phyloP scores from a whole-genome alignment of 2,888 invertebrate species.

The Rhagonycha fulva region DNA sequence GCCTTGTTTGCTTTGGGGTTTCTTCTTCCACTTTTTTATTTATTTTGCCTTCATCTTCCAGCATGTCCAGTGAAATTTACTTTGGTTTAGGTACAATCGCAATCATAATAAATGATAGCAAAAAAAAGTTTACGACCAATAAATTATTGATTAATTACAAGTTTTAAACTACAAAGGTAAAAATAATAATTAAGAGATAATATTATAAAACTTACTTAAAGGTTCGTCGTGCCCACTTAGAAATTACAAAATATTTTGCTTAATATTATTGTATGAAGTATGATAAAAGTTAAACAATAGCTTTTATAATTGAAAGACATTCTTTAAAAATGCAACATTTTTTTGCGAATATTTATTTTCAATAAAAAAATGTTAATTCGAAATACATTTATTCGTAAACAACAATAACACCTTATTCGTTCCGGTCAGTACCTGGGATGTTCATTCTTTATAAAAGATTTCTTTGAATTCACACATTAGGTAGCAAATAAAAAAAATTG shows the following conservation, averaged over 20 bases:
- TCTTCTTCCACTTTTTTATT: too few species aligned
- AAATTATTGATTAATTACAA: not conserved
- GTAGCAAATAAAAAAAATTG: not conserved
- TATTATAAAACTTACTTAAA: not conserved
- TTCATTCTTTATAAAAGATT: constrained; percentile 9
- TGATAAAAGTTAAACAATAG: not conserved
- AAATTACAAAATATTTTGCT: not conserved
- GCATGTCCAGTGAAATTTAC: too few species aligned
- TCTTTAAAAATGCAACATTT: not conserved
- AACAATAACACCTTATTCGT: not conserved
- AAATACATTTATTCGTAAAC: not conserved
- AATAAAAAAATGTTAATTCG: not conserved
- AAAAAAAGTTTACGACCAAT: too few species aligned
- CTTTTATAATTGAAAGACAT: not conserved
- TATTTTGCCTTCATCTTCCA: too few species aligned
- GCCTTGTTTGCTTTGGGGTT: too few species aligned
- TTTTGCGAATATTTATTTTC: not conserved
- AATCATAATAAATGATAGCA: too few species aligned
- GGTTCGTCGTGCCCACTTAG: not conserved
- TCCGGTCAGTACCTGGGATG: not conserved
- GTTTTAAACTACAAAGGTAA: not conserved
- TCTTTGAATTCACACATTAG: constrained; percentile 6
- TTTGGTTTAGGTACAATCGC: too few species aligned
- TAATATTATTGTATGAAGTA: not conserved
- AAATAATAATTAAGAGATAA: not conserved